Percentiles rank a stretch among this genome's conserved stretches.
Evolutionary conservation across 2,113 vertebrate genomes (phyloP).

Genomic region (Chroicocephalus ridibundus): DNA sequence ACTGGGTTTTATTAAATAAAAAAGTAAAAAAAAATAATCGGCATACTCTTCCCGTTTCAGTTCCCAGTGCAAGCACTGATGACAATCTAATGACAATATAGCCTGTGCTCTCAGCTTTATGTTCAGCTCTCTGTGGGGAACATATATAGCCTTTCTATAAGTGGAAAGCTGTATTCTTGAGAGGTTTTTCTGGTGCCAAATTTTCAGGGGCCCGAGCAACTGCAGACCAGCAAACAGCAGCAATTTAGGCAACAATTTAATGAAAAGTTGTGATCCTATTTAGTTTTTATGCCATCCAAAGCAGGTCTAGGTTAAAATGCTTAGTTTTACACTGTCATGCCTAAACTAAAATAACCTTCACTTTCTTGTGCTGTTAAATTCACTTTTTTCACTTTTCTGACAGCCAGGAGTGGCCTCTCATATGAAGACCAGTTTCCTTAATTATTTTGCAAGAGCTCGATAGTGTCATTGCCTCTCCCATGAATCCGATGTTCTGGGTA

Average conservation of each 20-base stretch:
- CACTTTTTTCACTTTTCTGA: neutral
- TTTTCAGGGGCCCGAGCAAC: neutral
- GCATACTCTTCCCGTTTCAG: neutral
- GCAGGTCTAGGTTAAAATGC: neutral
- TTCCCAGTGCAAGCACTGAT: neutral
- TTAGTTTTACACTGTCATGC: neutral
- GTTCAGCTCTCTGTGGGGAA: neutral
- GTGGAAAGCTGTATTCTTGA: neutral
- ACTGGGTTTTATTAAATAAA: slow-evolving; percentile 15
- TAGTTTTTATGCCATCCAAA: neutral
- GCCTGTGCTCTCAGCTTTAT: neutral
- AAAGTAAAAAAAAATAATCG: neutral
- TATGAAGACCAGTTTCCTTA: neutral
- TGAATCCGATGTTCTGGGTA: neutral
- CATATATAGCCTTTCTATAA: neutral
- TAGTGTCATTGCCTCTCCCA: slow-evolving; percentile 4
- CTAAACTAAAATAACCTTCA: neutral
- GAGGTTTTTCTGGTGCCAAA: neutral
- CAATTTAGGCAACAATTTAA: neutral
- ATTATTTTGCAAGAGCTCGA: neutral
- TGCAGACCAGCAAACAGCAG: neutral
- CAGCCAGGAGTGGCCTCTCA: neutral
- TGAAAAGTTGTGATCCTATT: neutral
- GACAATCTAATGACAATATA: neutral
- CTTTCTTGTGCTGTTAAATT: neutral